Percentiles rank a stretch among this genome's conserved stretches.
phyloP scores from a whole-genome alignment of 2,113 vertebrate species.

The Phylloscopus trochiloides region DNA sequence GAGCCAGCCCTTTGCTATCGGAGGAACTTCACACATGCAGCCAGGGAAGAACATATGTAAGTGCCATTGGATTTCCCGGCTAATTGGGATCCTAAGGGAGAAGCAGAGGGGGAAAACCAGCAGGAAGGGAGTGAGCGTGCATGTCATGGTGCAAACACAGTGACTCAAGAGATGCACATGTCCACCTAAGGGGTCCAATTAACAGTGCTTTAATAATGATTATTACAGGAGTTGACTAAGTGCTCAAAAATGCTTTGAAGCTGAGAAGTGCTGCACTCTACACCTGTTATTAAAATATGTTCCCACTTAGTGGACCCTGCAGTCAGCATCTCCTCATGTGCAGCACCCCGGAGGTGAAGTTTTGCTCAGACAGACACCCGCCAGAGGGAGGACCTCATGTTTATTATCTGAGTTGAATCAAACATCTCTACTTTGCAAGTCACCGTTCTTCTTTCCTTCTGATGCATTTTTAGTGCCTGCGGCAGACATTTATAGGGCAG shows the following conservation, averaged over 20 bases:
- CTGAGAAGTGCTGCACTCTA: background rate
- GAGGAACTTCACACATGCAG: background rate
- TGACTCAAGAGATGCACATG: constrained; percentile 35
- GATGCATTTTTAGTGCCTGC: background rate
- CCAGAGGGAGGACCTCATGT: constrained; percentile 2
- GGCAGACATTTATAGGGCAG: background rate
- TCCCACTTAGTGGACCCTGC: constrained; percentile 55
- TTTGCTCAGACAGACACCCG: constrained; percentile 12
- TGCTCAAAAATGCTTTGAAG: constrained; percentile 15
- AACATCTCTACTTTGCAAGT: constrained; percentile 23
- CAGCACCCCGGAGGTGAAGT: background rate
- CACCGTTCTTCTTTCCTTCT: background rate
- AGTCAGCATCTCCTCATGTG: background rate
- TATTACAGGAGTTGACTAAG: constrained; percentile 42
- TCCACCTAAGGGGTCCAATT: constrained; percentile 48
- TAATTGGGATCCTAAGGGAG: constrained; percentile 15
- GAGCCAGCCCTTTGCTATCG: constrained; percentile 26
- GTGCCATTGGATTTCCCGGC: background rate
- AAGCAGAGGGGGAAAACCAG: background rate
- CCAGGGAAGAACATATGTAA: background rate
- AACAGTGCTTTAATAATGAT: constrained; percentile 23
- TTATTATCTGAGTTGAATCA: constrained; percentile 38
- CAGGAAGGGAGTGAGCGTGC: constrained; percentile 46
- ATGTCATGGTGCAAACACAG: background rate
- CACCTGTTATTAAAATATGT: constrained; percentile 38